A percentile compares a stretch with the other conserved stretches of the same genome.
phyloP scores from a whole-genome alignment of 2,113 vertebrate species.

The Erpornis zantholeuca region DNA sequence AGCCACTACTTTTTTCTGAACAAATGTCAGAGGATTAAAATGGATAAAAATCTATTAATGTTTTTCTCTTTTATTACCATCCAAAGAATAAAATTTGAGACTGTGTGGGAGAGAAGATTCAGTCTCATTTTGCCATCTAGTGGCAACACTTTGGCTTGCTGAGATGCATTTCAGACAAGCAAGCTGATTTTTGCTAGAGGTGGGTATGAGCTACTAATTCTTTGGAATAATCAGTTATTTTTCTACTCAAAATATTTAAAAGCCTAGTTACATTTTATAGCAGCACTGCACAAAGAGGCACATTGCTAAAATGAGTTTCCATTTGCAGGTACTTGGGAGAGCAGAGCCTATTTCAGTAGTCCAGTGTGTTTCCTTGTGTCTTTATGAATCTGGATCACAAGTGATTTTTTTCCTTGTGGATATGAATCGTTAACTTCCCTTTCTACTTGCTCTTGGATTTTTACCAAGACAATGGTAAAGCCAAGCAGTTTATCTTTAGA shows the following conservation, averaged over 20 bases:
- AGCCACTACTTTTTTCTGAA: not conserved
- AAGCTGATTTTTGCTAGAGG: not conserved
- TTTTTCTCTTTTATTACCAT: not conserved
- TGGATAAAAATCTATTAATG: not conserved
- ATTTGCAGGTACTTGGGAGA: not conserved
- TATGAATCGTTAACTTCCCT: not conserved
- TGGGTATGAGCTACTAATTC: not conserved
- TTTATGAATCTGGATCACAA: not conserved
- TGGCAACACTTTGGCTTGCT: not conserved
- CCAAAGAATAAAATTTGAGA: not conserved
- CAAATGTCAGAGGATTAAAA: not conserved
- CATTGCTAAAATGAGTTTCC: not conserved
- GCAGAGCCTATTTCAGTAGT: not conserved
- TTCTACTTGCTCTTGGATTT: not conserved
- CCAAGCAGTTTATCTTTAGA: not conserved
- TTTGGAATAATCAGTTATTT: not conserved
- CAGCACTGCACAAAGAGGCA: not conserved
- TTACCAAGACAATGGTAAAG: not conserved
- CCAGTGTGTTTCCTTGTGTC: not conserved
- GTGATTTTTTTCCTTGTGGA: not conserved
- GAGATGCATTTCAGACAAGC: not conserved
- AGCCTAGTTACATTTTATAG: not conserved
- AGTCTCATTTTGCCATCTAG: not conserved
- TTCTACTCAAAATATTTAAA: not conserved
- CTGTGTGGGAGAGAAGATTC: not conserved